Percentiles rank a stretch among this genome's conserved stretches.
phyloP scores from a whole-genome alignment of 2,797 vertebrate species.

The Rallus crepitans region DNA sequence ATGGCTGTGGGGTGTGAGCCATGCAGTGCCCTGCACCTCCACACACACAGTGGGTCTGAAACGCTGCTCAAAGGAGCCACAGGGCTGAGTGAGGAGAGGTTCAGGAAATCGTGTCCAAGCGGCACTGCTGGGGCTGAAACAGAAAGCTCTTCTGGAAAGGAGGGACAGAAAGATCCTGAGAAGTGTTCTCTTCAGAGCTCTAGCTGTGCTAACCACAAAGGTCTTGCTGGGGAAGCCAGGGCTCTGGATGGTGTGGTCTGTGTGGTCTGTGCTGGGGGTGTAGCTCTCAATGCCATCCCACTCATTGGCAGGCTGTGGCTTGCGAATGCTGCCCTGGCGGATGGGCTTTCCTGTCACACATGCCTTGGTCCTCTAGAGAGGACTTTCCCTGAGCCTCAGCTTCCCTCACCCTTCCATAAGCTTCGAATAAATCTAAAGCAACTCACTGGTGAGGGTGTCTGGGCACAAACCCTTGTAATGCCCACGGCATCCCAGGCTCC shows the following conservation, averaged over 20 bases:
- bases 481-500: not conserved
- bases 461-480: not conserved
- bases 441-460: not conserved
- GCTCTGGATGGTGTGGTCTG: not conserved
- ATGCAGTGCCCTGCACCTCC: not conserved
- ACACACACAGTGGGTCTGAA: not conserved
- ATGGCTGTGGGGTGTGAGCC: not conserved
- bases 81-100: not conserved
- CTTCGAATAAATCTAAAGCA: not conserved
- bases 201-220: not conserved
- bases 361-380: not conserved
- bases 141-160: not conserved
- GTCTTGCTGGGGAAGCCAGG: not conserved
- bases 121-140: not conserved
- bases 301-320: not conserved
- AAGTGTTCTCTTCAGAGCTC: not conserved
- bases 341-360: slow-evolving; percentile 4
- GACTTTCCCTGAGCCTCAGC: not conserved
- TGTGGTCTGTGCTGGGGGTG: not conserved
- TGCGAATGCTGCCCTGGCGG: not conserved
- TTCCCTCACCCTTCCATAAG: not conserved
- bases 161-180: not conserved
- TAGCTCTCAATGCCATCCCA: not conserved
- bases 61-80: not conserved
- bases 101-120: not conserved